Evolutionary conservation across 2,888 invertebrate species (phyloP).

Genomic region (Stegophylla sp.): DNA sequence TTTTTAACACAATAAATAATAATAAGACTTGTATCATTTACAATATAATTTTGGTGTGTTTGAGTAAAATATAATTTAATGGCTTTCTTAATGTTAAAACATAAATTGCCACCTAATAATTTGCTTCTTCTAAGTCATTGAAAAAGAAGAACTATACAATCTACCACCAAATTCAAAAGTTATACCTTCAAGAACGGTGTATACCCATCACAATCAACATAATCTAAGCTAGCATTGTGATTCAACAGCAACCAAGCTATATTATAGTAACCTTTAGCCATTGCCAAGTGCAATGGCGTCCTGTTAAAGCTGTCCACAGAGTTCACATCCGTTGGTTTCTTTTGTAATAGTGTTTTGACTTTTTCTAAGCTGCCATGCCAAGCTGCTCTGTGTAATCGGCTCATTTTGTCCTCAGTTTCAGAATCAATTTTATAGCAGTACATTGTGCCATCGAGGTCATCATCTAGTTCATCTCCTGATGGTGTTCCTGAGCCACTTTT

Average conservation of each 20-base stretch:
- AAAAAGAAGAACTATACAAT: constrained; percentile 1
- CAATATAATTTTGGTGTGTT: not conserved
- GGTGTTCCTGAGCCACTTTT: constrained; percentile 62
- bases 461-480: constrained; percentile 61
- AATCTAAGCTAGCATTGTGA: constrained; percentile 63
- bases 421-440: constrained; percentile 61
- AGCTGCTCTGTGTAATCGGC: constrained; percentile 63
- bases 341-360: constrained; percentile 63
- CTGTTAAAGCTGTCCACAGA: constrained; percentile 63
- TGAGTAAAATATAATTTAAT: not conserved
- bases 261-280: constrained; percentile 63
- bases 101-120: not conserved
- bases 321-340: constrained; percentile 63
- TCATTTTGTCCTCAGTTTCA: constrained; percentile 62
- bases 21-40: not conserved
- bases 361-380: constrained; percentile 62
- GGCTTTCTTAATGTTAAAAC: not conserved
- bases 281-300: constrained; percentile 64
- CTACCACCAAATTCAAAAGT: constrained; percentile 45
- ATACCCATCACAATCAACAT: constrained; percentile 63
- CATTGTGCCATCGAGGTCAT: not conserved
- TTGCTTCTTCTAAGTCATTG: constrained; percentile 40
- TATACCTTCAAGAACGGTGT: constrained; percentile 64
- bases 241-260: constrained; percentile 64
- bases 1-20: not conserved